These are phyloP conservation scores for Epistrophe grossulariae DNA, from an alignment of 2,888 invertebrate species.

Conservation along the genomic window DNA sequence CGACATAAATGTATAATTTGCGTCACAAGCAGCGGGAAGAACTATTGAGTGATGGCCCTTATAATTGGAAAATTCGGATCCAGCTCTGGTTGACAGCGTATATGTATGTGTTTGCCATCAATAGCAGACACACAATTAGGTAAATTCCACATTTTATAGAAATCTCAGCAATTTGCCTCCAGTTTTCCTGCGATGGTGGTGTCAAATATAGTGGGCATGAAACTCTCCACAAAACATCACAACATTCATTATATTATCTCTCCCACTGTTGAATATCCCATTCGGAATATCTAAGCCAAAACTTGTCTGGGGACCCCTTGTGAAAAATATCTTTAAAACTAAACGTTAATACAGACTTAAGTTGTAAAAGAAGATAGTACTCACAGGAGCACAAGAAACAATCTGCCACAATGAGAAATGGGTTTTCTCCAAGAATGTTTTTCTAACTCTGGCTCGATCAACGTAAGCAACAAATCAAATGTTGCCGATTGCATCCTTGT, in stretches of 20 bases:
- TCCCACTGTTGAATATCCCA: constrained; percentile 6
- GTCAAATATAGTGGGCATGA: constrained; percentile 21
- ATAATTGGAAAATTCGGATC: too few species aligned
- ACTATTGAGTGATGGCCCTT: not conserved
- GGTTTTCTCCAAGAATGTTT: too few species aligned
- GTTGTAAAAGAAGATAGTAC: too few species aligned
- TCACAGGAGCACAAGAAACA: too few species aligned
- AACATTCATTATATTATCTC: constrained; percentile 28
- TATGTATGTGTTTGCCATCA: not conserved
- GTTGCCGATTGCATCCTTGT: too few species aligned
- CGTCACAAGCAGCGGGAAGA: not conserved
- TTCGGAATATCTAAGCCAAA: constrained; percentile 7
- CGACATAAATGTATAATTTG: not conserved
- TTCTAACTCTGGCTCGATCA: too few species aligned
- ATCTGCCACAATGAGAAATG: too few species aligned
- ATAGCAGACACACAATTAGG: not conserved
- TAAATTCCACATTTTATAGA: not conserved
- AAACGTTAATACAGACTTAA: too few species aligned
- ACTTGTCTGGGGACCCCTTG: constrained; percentile 32
- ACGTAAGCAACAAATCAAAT: too few species aligned
- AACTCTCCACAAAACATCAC: constrained; percentile 25
- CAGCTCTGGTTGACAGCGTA: too few species aligned
- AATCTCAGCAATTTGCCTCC: constrained; percentile 2
- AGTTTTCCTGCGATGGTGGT: constrained; percentile 1
- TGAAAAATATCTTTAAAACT: not conserved